Conservation (phyloP, 2,797 vertebrate genomes). For the Atherinosoma microstoma region DNA sequence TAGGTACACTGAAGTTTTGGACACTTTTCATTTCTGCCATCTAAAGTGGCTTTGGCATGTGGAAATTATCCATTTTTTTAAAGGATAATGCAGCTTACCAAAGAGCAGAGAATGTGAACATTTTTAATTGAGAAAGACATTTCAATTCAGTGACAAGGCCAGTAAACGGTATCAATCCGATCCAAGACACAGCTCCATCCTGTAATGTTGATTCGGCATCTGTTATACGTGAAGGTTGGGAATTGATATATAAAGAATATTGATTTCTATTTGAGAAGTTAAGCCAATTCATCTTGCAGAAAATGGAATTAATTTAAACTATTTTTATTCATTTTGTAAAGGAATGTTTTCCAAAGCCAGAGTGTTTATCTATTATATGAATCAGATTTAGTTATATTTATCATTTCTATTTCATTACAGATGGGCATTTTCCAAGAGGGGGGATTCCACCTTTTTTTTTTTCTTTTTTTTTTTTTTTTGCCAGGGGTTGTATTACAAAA, state of each 20-base stretch:
- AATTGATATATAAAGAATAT: not conserved
- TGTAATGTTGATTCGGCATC: too few relatives aligned
- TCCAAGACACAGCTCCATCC: too few relatives aligned
- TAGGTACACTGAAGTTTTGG: not conserved
- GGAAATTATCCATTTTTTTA: not conserved
- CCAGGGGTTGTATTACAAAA: conserved; percentile 14
- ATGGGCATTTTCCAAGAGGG: not conserved
- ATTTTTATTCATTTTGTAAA: not conserved
- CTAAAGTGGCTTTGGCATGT: not conserved
- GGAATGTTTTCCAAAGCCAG: not conserved
- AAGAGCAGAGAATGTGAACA: too few relatives aligned
- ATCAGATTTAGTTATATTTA: not conserved
- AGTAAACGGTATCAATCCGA: too few relatives aligned
- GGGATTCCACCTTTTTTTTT: not conserved
- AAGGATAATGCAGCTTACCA: too few relatives aligned
- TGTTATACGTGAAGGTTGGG: too few relatives aligned
- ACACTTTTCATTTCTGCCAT: not conserved
- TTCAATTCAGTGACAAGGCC: too few relatives aligned
- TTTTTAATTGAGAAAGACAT: too few relatives aligned
- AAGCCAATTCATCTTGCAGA: not conserved
- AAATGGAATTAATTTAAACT: too few relatives aligned
- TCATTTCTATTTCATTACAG: not conserved
- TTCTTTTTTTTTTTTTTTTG: not conserved
- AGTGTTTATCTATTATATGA: not conserved
- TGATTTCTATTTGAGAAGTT: not conserved